Percentiles rank a stretch among this genome's conserved stretches.
phyloP scores from a whole-genome alignment of 2,888 invertebrate genomes.

The Hydraecia micacea region DNA sequence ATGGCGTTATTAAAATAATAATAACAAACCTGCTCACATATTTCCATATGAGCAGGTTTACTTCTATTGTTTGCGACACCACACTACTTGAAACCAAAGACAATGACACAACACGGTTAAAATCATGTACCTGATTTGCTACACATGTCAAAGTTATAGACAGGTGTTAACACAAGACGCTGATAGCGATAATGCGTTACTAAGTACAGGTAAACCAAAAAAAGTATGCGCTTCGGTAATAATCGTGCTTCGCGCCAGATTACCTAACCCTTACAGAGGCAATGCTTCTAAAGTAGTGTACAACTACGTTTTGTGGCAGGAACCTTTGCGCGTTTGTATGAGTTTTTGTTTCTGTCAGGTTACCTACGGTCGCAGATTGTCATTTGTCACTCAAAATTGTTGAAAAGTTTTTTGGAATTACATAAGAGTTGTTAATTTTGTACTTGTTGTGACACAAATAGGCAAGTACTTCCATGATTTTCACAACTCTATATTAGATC shows the following conservation, averaged over 20 bases:
- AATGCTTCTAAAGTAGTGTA: neutral
- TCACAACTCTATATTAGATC: too few species aligned
- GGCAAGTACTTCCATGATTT: too few species aligned
- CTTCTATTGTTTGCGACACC: neutral
- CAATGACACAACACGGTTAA: neutral
- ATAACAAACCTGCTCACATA: neutral
- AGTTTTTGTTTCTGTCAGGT: neutral
- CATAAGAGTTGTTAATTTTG: too few species aligned
- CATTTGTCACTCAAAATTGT: neutral
- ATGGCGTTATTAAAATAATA: conserved; percentile 10
- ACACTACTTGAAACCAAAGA: neutral
- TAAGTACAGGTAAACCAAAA: neutral
- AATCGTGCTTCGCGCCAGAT: neutral
- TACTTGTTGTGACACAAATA: too few species aligned
- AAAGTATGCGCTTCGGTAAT: neutral
- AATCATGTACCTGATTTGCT: neutral
- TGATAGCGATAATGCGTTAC: neutral
- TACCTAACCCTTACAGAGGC: neutral
- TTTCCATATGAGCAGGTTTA: conserved; percentile 5
- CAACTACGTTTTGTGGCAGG: neutral
- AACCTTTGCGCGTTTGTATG: neutral
- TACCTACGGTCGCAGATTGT: neutral
- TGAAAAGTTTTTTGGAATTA: too few species aligned
- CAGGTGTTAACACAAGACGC: neutral
- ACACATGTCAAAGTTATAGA: neutral